These are phyloP conservation scores for Hemibagrus wyckioides DNA, from an alignment of 2,113 vertebrate genomes.

Conservation along the genomic window DNA sequence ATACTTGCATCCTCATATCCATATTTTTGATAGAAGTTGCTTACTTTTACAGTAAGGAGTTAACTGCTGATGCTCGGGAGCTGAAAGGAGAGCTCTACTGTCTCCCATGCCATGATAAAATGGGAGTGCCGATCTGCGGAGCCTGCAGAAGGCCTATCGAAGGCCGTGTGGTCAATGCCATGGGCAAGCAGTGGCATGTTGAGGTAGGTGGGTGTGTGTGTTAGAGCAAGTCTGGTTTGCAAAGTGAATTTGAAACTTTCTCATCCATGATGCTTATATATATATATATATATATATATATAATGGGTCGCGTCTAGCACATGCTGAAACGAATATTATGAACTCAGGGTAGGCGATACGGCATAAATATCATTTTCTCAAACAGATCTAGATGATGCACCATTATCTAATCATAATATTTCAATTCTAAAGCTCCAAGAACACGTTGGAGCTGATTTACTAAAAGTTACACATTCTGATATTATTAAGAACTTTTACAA, in stretches of 20 bases:
- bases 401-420: not conserved
- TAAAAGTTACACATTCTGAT: not conserved
- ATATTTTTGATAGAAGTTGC: not conserved
- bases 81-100: constrained; percentile 97
- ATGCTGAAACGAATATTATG: not conserved
- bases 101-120: constrained; percentile 97
- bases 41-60: constrained; percentile 82
- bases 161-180: constrained; percentile 96
- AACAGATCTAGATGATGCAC: not conserved
- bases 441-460: not conserved
- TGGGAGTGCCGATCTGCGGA: constrained; percentile 98
- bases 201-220: constrained; percentile 80
- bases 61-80: constrained; percentile 94
- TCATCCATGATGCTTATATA: not conserved
- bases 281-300: too few species aligned
- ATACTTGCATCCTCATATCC: not conserved
- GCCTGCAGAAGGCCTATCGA: constrained; percentile 96
- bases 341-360: not conserved
- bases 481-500: too few species aligned
- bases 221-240: not conserved
- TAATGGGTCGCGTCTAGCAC: not conserved
- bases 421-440: not conserved
- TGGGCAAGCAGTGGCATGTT: constrained; percentile 99
- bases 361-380: not conserved
- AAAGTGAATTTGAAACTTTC: not conserved